Evolutionary conservation across 2,113 vertebrate genomes (phyloP).

Genomic region (Gymnorhina tibicen): DNA sequence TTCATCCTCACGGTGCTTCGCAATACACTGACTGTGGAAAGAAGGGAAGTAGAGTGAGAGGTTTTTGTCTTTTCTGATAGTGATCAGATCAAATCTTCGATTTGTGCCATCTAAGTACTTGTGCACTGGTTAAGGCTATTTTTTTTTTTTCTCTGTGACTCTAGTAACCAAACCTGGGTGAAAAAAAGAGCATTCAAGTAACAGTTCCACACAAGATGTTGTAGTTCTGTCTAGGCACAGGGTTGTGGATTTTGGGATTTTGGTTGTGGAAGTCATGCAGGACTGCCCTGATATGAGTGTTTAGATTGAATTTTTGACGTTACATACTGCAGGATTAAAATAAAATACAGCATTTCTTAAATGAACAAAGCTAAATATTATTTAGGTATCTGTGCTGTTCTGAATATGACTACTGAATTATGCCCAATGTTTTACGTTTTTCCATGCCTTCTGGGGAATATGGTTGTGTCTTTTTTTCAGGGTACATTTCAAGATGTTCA

Average conservation of each 20-base stretch:
- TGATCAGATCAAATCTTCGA: neutral
- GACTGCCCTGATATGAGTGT: neutral
- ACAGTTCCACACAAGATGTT: neutral
- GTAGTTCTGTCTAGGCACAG: neutral
- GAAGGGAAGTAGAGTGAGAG: neutral
- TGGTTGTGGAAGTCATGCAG: neutral
- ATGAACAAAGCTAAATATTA: neutral
- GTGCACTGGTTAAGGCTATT: neutral
- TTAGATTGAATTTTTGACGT: neutral
- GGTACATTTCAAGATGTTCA: neutral
- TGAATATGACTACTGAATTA: neutral
- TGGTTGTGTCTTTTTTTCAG: neutral
- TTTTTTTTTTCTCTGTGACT: neutral
- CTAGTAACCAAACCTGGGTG: neutral
- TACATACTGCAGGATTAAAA: neutral
- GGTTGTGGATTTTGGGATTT: too few species aligned
- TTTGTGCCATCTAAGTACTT: neutral
- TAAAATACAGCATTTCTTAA: neutral
- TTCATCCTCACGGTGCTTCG: neutral
- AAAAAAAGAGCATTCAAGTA: neutral
- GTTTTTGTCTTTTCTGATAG: neutral
- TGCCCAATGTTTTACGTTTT: neutral
- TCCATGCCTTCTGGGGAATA: neutral
- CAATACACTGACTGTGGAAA: accelerated
- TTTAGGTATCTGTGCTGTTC: neutral